These are phyloP conservation scores for Frankliniella fusca DNA, from an alignment of 2,888 invertebrate species.

Conservation along the genomic window DNA sequence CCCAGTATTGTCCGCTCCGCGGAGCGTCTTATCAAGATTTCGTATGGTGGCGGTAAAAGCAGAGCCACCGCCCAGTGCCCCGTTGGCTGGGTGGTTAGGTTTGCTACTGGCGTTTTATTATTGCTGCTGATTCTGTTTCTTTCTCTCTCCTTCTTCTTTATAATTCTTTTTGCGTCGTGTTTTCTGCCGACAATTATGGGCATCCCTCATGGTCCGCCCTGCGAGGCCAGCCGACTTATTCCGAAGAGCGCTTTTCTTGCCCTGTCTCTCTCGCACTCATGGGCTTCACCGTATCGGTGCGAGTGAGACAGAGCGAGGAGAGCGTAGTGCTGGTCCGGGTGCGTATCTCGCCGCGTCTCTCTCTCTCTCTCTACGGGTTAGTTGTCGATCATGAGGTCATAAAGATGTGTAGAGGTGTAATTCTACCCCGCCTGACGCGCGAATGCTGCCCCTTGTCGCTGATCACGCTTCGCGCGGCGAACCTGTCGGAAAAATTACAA, in stretches of 20 bases:
- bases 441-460: neutral
- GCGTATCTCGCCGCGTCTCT: too few species aligned
- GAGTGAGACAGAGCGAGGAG: too few species aligned
- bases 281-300: too few species aligned
- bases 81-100: neutral
- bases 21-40: conserved; percentile 12
- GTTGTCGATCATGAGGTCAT: too few species aligned
- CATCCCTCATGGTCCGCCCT: too few species aligned
- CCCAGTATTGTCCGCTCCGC: neutral
- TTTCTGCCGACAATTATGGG: neutral
- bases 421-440: neutral
- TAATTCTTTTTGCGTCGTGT: neutral
- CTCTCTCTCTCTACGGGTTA: too few species aligned
- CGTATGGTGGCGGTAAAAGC: conserved; percentile 25
- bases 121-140: neutral
- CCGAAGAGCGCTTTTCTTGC: too few species aligned
- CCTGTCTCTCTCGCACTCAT: too few species aligned
- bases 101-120: neutral
- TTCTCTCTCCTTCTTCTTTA: neutral
- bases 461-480: neutral
- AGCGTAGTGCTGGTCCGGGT: too few species aligned
- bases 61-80: neutral
- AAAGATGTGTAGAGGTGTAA: too few species aligned
- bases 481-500: neutral
- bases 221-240: too few species aligned